Evolutionary conservation across 2,888 invertebrate genomes (phyloP), one percentile per base, ranked within the genome.

Genomic region (Meandrusa payeni): DNA sequence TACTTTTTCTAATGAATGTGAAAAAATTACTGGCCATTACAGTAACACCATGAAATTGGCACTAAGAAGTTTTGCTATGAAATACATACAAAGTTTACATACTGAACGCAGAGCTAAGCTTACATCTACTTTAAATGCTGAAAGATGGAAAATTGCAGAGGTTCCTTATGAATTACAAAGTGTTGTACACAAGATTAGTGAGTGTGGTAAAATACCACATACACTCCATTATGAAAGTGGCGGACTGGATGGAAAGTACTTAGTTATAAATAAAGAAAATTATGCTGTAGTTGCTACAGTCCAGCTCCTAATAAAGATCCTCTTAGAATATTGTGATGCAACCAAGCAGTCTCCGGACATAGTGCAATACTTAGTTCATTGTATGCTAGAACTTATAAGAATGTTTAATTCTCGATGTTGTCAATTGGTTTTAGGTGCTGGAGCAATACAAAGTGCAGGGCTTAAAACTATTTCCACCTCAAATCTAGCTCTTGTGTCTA

Each of bases 401-500:
- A 92, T 95, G 57, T 96, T 95, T 63, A 96, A 96, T 80, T 95
- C 95, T 2, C 90, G 94, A 45, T 94, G 94, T 59, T 98, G 97
- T 78, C 98, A 98, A 74, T 89, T 99, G 57, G 96, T 99, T 40
- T 89, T 99, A 41, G 99, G 98, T 27, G 99, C 98, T 24, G 98
- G 98, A 27, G 99, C 99, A 3, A 91, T 99, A 66, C 95, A 96
- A 65, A 93, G 97, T 51, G 97, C 97, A 22, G 98, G 98, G 2
- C 83, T 97, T 39, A 96, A 96, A 81, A 97, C 96, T 13, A 98
- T 98, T 52, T 97, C 98, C 2, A 97, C 96, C 60, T 95, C 95
- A 20, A 98, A 98, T 83, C 89, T 99, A 60, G 97, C 95, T 5
- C 80, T 97, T 52, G 94, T 95, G 0, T 94, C 95, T 6, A 89